Conservation (phyloP, 2,888 invertebrate species). For the Panopea generosa region DNA sequence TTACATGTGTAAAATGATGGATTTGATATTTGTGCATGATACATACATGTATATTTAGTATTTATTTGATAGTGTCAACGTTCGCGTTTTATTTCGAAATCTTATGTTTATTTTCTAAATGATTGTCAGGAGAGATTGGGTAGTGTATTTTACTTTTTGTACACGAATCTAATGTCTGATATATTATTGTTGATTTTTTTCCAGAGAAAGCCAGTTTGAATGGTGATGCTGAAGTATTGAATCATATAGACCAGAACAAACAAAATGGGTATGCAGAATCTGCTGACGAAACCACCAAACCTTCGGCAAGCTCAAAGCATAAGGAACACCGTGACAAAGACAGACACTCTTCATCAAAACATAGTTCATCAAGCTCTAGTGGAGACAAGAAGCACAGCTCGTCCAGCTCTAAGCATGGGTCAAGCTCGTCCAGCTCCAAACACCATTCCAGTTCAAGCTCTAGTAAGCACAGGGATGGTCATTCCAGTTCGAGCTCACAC, state of each 20-base stretch:
- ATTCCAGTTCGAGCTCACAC: conserved; percentile 41
- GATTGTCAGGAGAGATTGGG: too few relatives aligned
- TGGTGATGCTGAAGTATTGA: conserved; percentile 55
- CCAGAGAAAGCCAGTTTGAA: conserved; percentile 22
- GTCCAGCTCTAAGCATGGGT: conserved; percentile 44
- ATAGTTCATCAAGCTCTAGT: conserved; percentile 64
- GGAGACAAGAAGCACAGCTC: conserved; percentile 63
- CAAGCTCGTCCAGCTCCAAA: conserved; percentile 44
- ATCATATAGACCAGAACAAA: conserved; percentile 62
- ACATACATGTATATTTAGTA: too few relatives aligned
- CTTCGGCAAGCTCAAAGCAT: conserved; percentile 26
- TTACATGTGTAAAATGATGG: too few relatives aligned
- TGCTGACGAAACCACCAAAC: conserved; percentile 17
- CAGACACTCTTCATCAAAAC: conserved; percentile 63
- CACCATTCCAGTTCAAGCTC: conserved; percentile 36
- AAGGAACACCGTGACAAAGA: conserved; percentile 43
- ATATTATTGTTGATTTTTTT: not conserved
- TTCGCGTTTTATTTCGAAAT: too few relatives aligned
- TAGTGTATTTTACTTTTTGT: too few relatives aligned
- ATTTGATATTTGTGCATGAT: too few relatives aligned
- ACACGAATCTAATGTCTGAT: too few relatives aligned
- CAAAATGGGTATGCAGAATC: conserved; percentile 61
- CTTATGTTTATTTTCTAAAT: too few relatives aligned
- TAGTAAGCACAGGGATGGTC: conserved; percentile 67
- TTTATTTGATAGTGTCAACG: too few relatives aligned